Evolutionary conservation across 2,888 invertebrate species (phyloP).

Genomic region (Himalopsyche anomala): DNA sequence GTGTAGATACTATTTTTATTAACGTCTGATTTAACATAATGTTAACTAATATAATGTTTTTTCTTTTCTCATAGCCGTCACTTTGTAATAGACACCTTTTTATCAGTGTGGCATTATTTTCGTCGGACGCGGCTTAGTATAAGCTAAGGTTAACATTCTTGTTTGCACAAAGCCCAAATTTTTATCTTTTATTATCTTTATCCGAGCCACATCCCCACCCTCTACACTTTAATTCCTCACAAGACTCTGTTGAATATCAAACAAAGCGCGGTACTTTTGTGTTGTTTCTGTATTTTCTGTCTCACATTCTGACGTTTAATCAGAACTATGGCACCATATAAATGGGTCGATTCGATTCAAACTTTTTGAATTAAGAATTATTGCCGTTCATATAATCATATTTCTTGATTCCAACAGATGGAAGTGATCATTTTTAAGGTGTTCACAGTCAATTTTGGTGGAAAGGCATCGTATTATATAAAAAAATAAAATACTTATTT

Average conservation of each 20-base stretch:
- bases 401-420: too few relatives aligned
- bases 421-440: too few relatives aligned
- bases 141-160: slow-evolving; percentile 41
- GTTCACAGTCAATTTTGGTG: too few relatives aligned
- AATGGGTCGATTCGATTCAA: too few relatives aligned
- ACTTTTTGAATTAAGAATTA: too few relatives aligned
- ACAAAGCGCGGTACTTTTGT: neutral
- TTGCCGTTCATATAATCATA: too few relatives aligned
- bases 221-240: slow-evolving; percentile 8
- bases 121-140: slow-evolving; percentile 35
- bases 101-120: slow-evolving; percentile 20
- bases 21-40: too few relatives aligned
- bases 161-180: slow-evolving; percentile 41
- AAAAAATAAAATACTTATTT: too few relatives aligned
- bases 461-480: too few relatives aligned
- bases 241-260: slow-evolving; percentile 32
- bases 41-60: neutral
- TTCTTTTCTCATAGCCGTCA: neutral
- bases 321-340: neutral
- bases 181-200: slow-evolving; percentile 54
- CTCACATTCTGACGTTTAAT: slow-evolving; percentile 9
- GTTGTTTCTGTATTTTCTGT: slow-evolving; percentile 12
- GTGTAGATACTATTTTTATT: too few relatives aligned
- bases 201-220: slow-evolving; percentile 45
- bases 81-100: slow-evolving; percentile 11